phyloP scores from a whole-genome alignment of 2,797 vertebrate genomes.

The Sylvilagus floridanus region DNA sequence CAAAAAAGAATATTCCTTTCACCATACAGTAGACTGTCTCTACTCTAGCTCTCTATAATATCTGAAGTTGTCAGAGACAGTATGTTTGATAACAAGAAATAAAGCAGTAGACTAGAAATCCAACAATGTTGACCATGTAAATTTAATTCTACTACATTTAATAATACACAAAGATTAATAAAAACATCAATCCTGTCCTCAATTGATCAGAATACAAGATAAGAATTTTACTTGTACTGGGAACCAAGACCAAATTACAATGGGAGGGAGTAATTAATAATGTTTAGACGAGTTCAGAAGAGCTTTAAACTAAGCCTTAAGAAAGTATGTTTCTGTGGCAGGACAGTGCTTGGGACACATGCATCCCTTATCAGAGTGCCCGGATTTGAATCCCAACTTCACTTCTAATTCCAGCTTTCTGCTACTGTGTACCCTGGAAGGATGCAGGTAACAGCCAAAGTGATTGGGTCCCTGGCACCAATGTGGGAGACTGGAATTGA shows the following conservation, averaged over 20 bases:
- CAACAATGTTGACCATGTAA: not conserved
- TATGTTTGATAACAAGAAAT: not conserved
- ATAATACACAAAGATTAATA: constrained; percentile 26
- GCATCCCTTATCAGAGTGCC: too few relatives aligned
- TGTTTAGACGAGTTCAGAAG: not conserved
- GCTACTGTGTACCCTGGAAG: too few relatives aligned
- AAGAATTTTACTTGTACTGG: not conserved
- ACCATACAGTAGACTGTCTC: not conserved
- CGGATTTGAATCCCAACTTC: too few relatives aligned
- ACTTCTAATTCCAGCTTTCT: too few relatives aligned
- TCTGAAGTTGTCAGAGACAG: constrained; percentile 4
- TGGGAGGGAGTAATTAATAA: not conserved
- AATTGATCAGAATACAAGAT: constrained; percentile 7
- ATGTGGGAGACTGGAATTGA: too few relatives aligned
- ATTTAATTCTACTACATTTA: constrained; percentile 49
- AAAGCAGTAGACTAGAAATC: not conserved
- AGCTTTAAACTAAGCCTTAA: constrained; percentile 9
- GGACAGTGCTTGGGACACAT: too few relatives aligned
- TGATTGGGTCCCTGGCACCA: too few relatives aligned
- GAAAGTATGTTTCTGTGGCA: not conserved
- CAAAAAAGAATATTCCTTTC: not conserved
- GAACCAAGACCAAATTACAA: constrained; percentile 43
- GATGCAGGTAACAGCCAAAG: too few relatives aligned
- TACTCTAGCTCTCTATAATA: not conserved
- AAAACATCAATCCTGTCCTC: not conserved